A percentile compares a stretch with the other conserved stretches of the same genome.
phyloP scores from a whole-genome alignment of 2,113 vertebrate species.

The Lathamus discolor region DNA sequence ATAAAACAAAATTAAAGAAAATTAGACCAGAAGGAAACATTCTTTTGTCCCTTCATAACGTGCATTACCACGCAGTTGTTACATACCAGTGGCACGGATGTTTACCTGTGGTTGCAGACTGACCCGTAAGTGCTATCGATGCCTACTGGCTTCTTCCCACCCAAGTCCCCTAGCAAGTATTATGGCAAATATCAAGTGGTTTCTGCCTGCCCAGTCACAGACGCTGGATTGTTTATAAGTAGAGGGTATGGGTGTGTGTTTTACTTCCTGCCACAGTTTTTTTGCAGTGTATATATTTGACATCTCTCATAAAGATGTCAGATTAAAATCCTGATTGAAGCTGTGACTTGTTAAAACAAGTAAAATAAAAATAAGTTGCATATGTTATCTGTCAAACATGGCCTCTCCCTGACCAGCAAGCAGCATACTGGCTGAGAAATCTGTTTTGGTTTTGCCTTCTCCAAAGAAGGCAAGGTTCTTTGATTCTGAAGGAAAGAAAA shows the following conservation, averaged over 20 bases:
- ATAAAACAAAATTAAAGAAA: not conserved
- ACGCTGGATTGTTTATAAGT: not conserved
- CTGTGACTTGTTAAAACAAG: not conserved
- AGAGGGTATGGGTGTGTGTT: not conserved
- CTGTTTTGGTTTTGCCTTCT: not conserved
- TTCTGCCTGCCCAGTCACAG: not conserved
- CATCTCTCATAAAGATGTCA: not conserved
- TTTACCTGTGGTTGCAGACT: not conserved
- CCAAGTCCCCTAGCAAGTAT: not conserved
- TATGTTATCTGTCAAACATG: not conserved
- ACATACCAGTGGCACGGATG: not conserved
- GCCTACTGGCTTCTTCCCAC: not conserved
- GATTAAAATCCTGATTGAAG: not conserved
- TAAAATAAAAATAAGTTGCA: not conserved
- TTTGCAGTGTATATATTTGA: not conserved
- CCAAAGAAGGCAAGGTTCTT: not conserved
- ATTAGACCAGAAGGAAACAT: not conserved
- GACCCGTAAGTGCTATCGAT: not conserved
- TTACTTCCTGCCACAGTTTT: not conserved
- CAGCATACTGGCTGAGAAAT: not conserved
- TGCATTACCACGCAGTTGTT: not conserved
- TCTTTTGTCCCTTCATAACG: not conserved
- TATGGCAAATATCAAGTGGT: not conserved
- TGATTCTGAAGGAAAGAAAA: not conserved
- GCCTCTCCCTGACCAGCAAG: fast-evolving